Evolutionary conservation across 2,888 invertebrate species (phyloP), one percentile per base, ranked within the genome.

Genomic region (Metellina segmentata): DNA sequence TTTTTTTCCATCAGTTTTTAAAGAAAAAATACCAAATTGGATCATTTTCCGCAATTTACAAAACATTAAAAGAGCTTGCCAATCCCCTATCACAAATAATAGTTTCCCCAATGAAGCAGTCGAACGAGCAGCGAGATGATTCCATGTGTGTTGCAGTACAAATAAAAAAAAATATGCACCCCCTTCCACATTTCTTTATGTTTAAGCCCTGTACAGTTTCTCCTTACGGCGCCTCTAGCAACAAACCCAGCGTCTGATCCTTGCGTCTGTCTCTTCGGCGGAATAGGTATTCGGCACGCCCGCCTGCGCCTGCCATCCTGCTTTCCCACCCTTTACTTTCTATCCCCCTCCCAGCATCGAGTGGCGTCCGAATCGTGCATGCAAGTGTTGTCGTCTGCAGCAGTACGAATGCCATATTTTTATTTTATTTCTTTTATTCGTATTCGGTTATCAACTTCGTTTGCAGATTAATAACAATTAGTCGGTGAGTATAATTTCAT

Each of bases 351-450:
- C 20, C 34, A 49, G 72, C n/a, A 48, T 51, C 34, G 74, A 69
- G 90, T 91, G 83, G 91, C 91, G 91, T 91, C 91, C 78, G 78
- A 85, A 75, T 53, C 53, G 75, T 75, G 74, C 52, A 75, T 85
- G 85, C 72, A 9, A 53, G 85, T 53, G 51, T 79, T 82, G 79
- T 34, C 51, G 70, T 75, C 77, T n/a, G 78, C 53, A 74, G 75
- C 34, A 74, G 75, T 34, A 74, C 85, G 85, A 61, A 85, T 75
- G 85, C 74, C 20, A 74, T 48, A 75, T 75, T 79, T 85, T 85
- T 89, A 78, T 85, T 89, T 85, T 81, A 69, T 74, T 81, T 86
- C 19, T 75, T 88, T 88, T 81, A 74, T 72, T 71, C 52, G 85
- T n/a, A 61, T 48, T 85, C 48, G 52, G 75, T 49, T 85, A 75